A percentile compares a stretch with the other conserved stretches of the same genome.
Evolutionary conservation across 2,797 vertebrate genomes (phyloP).

Genomic region (Muscicapa striata): DNA sequence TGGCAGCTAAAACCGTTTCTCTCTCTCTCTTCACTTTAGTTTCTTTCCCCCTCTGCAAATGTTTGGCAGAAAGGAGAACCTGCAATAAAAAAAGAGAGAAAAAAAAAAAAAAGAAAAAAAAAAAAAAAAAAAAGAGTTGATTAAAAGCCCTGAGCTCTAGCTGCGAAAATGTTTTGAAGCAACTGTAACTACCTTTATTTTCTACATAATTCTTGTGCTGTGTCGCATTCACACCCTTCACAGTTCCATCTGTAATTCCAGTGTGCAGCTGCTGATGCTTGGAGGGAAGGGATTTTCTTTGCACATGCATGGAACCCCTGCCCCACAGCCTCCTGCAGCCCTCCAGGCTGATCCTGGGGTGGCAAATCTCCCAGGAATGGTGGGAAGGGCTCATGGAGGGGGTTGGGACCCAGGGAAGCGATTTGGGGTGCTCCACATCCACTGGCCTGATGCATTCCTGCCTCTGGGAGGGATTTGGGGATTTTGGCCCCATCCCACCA

Average conservation of each 20-base stretch:
- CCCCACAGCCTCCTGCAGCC: fast-evolving
- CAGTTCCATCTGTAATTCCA: neutral
- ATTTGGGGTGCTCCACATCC: fast-evolving
- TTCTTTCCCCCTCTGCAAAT: conserved; percentile 17
- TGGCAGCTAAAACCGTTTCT: conserved; percentile 18
- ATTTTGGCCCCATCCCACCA: neutral
- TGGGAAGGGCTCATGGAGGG: fast-evolving
- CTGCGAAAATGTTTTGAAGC: conserved; percentile 26
- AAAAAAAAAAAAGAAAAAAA: no score
- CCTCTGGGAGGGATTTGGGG: neutral
- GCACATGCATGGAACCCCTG: fast-evolving
- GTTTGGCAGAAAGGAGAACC: conserved; percentile 37
- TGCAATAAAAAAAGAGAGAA: neutral
- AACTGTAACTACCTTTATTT: conserved; percentile 48
- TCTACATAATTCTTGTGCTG: neutral
- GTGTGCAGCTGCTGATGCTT: fast-evolving
- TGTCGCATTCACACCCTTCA: neutral
- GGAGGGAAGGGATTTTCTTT: neutral
- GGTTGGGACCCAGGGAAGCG: fast-evolving
- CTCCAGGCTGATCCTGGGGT: neutral
- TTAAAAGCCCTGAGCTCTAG: conserved; percentile 25
- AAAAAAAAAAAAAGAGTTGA: neutral
- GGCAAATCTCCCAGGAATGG: neutral
- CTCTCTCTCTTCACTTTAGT: neutral
- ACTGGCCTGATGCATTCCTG: neutral